Conservation (phyloP, 2,888 invertebrate species). For the Harmothoe impar region DNA sequence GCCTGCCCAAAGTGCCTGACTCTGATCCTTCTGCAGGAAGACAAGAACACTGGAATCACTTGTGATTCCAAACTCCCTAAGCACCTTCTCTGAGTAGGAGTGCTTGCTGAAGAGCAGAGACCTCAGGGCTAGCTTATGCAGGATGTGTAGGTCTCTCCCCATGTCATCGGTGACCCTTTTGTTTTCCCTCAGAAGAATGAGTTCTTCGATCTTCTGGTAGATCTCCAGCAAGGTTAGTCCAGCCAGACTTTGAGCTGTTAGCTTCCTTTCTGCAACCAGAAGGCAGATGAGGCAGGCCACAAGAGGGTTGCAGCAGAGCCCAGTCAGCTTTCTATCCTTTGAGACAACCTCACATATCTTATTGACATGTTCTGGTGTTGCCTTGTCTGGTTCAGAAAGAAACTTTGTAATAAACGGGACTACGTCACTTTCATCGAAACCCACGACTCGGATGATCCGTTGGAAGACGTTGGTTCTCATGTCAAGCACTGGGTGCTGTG, state of each 20-base stretch:
- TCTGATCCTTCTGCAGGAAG: neutral
- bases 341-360: neutral
- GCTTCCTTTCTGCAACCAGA: neutral
- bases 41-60: neutral
- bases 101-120: neutral
- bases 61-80: neutral
- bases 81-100: neutral
- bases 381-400: neutral
- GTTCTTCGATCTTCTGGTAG: conserved; percentile 1
- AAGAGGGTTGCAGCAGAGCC: conserved; percentile 1
- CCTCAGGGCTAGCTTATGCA: neutral
- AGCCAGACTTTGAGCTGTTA: neutral
- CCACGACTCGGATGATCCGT: no score
- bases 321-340: neutral
- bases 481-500: neutral
- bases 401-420: neutral
- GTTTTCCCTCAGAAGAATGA: neutral
- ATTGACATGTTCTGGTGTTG: neutral
- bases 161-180: neutral
- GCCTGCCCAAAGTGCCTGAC: neutral
- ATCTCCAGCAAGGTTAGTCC: neutral
- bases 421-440: neutral
- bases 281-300: conserved; percentile 1
- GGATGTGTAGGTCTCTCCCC: neutral
- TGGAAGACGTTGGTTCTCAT: neutral